Base-by-base conservation (phyloP, 1,140 invertebrate genomes). In the Micrasema longulum region DNA sequence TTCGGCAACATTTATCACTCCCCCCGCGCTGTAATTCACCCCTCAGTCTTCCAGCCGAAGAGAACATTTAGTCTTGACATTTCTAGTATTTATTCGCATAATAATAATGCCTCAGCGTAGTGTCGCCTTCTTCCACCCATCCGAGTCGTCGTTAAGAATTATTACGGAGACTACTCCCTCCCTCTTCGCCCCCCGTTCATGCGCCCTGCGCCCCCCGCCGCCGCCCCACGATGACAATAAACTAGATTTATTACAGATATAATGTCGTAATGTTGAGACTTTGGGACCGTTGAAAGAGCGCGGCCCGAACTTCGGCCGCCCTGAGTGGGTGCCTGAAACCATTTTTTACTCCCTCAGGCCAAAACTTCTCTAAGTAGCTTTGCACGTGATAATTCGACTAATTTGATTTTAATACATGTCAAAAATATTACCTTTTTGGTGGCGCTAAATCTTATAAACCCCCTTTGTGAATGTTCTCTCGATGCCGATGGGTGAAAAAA, bases 61-160 rank as follows among this genome's bases (percentile, higher is more conserved):
- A 71, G 76, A 77, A 82, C 84, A 84, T 85, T 86, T 86, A 86
- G 80, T 83, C 82, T 77, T 85, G 84, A 85, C 85, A 84, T 84
- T 85, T 82, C 78, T 81, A 85, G 84, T 87, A 87, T 87, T 86
- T 87, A 86, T 86, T 84, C 85, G 84, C 85, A 86, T 87, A 86
- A 87, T 86, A 86, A 86, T 86, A 85, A 85, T 86, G 83, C 84
- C 82, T 85, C 82, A 83, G 78, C 80, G 80, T 80, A 80, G 78
- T 80, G 82, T 80, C 80, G 82, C 80, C 77, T 78, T 75, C 73
- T 71, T 75, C 69, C 73, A 71, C 66, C 74, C 74, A 70, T 75
- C 74, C 74, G 72, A 75, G 76, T 74, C 75, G 69, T 76, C 77
- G 79, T 79, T 79, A 83, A 84, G 84, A 85, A 80, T 85, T 85